Percentiles rank a stretch among this genome's conserved stretches.
Conservation (phyloP, 1,140 invertebrate genomes). For the Brachionus paranguensis region DNA sequence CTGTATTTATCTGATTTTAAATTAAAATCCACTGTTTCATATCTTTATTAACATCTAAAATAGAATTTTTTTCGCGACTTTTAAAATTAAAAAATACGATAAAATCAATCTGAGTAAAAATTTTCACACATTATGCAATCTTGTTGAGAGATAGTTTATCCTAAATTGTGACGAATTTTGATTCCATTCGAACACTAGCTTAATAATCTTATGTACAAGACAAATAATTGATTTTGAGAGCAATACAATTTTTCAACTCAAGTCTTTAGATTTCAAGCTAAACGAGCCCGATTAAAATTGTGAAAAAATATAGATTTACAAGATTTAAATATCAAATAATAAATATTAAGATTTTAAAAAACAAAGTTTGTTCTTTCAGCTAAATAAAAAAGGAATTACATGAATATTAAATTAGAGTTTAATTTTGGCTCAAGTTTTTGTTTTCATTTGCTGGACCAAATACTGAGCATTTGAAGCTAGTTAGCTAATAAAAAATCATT, state of each 20-base stretch:
- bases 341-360: not conserved
- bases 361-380: not conserved
- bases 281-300: not conserved
- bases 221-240: not conserved
- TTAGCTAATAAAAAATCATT: not conserved
- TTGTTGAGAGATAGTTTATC: too few relatives aligned
- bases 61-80: too few relatives aligned
- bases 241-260: not conserved
- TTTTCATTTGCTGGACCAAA: not conserved
- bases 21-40: too few relatives aligned
- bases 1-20: not conserved
- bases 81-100: too few relatives aligned
- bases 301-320: not conserved
- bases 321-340: not conserved
- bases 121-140: too few relatives aligned
- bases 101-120: too few relatives aligned
- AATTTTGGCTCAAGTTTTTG: not conserved
- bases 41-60: too few relatives aligned
- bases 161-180: too few relatives aligned
- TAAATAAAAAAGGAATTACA: not conserved
- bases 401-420: not conserved
- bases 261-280: not conserved
- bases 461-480: not conserved
- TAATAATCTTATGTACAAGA: too few relatives aligned
- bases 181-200: too few relatives aligned